Conservation (phyloP, 2,797 vertebrate genomes). For the Cygnus olor region DNA sequence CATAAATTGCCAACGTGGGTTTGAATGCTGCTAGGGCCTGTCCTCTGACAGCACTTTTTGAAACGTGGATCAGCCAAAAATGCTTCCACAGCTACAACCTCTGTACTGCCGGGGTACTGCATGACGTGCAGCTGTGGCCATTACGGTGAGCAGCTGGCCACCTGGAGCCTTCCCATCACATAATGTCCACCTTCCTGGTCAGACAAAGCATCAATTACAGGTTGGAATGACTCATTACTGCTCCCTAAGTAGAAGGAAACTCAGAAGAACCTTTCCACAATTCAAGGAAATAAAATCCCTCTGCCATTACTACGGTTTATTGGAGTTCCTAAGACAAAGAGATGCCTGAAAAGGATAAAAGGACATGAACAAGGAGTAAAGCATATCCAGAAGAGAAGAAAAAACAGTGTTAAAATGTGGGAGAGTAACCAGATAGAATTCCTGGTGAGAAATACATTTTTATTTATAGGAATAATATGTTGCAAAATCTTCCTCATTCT, state of each 20-base stretch:
- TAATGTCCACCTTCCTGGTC: not conserved
- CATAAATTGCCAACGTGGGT: not conserved
- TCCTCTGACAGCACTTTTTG: not conserved
- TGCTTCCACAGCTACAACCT: not conserved
- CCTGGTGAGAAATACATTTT: not conserved
- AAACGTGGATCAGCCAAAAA: not conserved
- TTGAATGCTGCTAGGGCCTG: not conserved
- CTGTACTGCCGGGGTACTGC: not conserved
- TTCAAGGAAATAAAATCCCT: not conserved
- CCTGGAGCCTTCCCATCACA: not conserved
- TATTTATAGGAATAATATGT: not conserved
- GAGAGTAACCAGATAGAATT: not conserved
- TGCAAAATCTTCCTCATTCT: not conserved
- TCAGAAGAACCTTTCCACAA: not conserved
- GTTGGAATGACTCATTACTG: not conserved
- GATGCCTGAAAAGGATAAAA: not conserved
- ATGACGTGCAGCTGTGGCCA: not conserved
- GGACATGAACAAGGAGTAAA: not conserved
- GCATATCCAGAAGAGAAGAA: not conserved
- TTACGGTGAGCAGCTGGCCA: not conserved
- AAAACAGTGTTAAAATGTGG: not conserved
- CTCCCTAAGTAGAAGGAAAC: not conserved
- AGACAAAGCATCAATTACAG: not conserved
- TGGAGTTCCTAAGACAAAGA: not conserved
- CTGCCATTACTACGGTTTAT: not conserved